Percentiles rank a stretch among this genome's conserved stretches.
Conservation (phyloP, 2,888 invertebrate genomes). For the Calameuta filiformis region DNA sequence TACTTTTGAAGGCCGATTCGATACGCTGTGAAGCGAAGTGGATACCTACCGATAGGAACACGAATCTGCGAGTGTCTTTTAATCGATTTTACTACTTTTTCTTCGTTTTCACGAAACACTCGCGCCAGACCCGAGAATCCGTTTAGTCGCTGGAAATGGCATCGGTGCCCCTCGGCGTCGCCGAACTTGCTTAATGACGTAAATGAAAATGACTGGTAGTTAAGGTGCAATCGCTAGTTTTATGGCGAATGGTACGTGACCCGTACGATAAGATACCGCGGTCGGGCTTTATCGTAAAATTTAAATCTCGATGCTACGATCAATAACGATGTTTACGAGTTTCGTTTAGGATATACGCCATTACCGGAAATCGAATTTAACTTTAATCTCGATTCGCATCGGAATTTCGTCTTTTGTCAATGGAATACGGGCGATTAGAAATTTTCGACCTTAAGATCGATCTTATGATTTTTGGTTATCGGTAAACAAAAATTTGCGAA, state of each 20-base stretch:
- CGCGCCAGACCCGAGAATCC: constrained; percentile 23
- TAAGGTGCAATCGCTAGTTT: constrained; percentile 52
- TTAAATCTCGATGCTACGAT: not conserved
- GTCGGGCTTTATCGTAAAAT: not conserved
- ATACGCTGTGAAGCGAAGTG: constrained; percentile 19
- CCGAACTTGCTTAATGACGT: constrained; percentile 42
- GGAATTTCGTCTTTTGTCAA: too few species aligned
- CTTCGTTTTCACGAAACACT: constrained; percentile 17
- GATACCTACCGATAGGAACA: constrained; percentile 4
- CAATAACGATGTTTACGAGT: not conserved
- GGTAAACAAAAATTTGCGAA: too few species aligned
- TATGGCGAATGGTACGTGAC: constrained; percentile 42
- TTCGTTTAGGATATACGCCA: too few species aligned
- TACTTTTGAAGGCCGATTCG: constrained; percentile 22
- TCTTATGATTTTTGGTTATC: too few species aligned
- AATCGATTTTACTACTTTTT: constrained; percentile 7
- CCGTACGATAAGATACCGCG: constrained; percentile 45
- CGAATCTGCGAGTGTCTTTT: constrained; percentile 7
- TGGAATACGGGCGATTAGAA: too few species aligned
- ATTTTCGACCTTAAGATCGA: too few species aligned
- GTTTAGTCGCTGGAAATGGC: too few species aligned
- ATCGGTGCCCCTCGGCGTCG: constrained; percentile 12
- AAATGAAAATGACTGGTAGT: constrained; percentile 51
- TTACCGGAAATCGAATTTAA: too few species aligned
- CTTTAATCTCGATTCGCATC: too few species aligned